These are phyloP conservation scores for Bactericera cockerelli DNA, from an alignment of 1,140 invertebrate species.

Conservation along the genomic window DNA sequence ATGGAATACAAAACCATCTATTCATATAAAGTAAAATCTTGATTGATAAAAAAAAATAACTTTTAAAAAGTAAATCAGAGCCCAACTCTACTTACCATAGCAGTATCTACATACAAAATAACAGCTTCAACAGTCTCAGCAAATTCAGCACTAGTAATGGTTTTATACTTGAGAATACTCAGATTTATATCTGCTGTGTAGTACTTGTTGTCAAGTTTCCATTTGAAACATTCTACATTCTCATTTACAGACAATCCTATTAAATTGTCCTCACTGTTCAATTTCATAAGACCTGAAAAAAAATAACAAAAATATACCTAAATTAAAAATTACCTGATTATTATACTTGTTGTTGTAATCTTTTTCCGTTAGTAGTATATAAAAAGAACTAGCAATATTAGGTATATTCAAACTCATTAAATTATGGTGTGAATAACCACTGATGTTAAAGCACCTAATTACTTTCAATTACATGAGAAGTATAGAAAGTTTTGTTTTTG, in stretches of 20 bases:
- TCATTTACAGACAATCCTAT: not conserved
- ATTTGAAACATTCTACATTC: constrained; percentile 3
- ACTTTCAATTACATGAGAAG: too few relatives aligned
- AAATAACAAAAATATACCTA: not conserved
- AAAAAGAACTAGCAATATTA: not conserved
- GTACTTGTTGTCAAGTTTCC: not conserved
- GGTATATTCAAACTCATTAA: too few relatives aligned
- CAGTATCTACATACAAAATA: not conserved
- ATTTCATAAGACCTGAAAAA: not conserved
- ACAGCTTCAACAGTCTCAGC: not conserved
- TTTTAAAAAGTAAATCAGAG: too few relatives aligned
- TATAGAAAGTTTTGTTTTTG: too few relatives aligned
- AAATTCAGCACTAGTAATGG: not conserved
- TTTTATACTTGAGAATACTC: not conserved
- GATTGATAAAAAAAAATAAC: too few relatives aligned
- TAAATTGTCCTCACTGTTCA: not conserved
- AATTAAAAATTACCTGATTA: not conserved
- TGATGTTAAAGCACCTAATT: too few relatives aligned
- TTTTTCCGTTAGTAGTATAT: not conserved
- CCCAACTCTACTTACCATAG: not conserved
- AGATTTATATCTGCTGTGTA: not conserved
- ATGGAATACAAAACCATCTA: too few relatives aligned
- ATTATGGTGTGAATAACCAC: too few relatives aligned
- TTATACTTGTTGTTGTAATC: not conserved
- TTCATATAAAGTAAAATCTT: too few relatives aligned